These are phyloP conservation scores for Odontomachus brunneus DNA, from an alignment of 1,140 invertebrate genomes.

Conservation along the genomic window DNA sequence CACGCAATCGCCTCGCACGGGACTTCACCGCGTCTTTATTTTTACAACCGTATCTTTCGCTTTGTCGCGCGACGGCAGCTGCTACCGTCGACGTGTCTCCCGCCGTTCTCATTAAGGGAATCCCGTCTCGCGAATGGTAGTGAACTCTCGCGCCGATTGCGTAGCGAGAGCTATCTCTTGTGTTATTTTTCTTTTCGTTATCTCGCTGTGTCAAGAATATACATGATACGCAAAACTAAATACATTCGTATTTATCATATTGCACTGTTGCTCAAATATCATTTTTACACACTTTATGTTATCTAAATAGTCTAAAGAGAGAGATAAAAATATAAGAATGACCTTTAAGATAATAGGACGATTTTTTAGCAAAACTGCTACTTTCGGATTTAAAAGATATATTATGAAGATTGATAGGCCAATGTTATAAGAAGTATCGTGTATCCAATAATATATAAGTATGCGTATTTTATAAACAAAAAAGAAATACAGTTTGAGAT, in stretches of 20 bases:
- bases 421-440: background rate
- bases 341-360: background rate
- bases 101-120: background rate
- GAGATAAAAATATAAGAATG: background rate
- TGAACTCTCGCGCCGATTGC: slow-evolving; percentile 6
- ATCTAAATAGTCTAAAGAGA: background rate
- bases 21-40: slow-evolving; percentile 12
- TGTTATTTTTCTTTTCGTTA: slow-evolving; percentile 27
- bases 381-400: background rate
- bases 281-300: background rate
- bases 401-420: background rate
- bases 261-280: background rate
- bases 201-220: background rate
- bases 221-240: background rate
- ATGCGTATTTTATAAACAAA: too few relatives aligned
- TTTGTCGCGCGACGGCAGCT: background rate
- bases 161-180: background rate
- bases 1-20: background rate
- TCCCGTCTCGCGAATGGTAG: background rate
- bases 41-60: background rate
- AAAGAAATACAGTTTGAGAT: too few relatives aligned
- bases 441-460: too few relatives aligned
- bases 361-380: background rate
- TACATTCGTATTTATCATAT: background rate
- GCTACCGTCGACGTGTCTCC: background rate